Evolutionary conservation across 2,113 vertebrate species (phyloP).

Genomic region (Tetrao urogallus): DNA sequence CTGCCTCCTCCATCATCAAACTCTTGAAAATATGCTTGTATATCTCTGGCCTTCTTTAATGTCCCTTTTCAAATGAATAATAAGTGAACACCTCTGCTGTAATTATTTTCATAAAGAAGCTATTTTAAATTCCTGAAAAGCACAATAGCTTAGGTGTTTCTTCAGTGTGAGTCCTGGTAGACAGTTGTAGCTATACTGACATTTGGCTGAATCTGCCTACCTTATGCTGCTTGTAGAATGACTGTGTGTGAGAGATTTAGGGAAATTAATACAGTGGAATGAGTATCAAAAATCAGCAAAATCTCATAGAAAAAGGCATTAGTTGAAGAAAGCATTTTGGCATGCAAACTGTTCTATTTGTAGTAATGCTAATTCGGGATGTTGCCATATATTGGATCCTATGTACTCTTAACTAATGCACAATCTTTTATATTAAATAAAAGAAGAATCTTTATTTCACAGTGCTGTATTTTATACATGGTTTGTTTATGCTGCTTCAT

Average conservation of each 20-base stretch:
- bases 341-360: background rate
- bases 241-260: background rate
- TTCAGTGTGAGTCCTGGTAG: background rate
- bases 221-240: background rate
- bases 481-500: background rate
- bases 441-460: background rate
- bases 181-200: background rate
- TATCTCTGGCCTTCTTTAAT: background rate
- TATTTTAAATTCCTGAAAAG: background rate
- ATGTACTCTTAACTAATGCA: background rate
- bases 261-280: background rate
- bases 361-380: background rate
- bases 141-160: background rate
- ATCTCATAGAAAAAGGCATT: background rate
- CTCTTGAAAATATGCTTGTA: background rate
- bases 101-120: background rate
- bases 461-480: background rate
- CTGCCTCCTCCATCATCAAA: background rate
- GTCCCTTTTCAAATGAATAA: background rate
- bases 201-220: background rate
- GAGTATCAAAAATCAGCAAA: background rate
- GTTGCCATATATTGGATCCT: background rate
- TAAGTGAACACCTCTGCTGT: background rate
- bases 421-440: constrained; percentile 30
- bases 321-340: background rate